Evolutionary conservation across 1,140 invertebrate species (phyloP).

Genomic region (Brachionus koreanus): DNA sequence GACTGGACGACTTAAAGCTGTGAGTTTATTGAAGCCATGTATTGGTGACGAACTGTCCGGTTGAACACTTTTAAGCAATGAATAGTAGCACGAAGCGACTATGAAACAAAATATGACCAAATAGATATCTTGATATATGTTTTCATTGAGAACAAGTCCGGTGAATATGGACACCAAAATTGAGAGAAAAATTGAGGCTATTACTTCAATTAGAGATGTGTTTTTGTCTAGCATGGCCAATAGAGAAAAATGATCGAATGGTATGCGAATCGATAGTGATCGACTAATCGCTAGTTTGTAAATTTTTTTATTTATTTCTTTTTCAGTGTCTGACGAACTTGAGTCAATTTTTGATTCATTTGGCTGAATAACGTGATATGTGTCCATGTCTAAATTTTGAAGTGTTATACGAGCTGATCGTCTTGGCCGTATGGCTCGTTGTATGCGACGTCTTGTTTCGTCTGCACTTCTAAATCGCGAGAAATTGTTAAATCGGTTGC

Average conservation of each 20-base stretch:
- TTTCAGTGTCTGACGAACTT: constrained; percentile 18
- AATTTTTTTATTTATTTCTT: constrained; percentile 67
- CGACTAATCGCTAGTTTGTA: constrained; percentile 77
- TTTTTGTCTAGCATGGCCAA: constrained; percentile 79
- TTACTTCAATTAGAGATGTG: neutral
- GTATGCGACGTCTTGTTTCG: neutral
- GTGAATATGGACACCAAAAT: constrained; percentile 80
- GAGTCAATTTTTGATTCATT: neutral
- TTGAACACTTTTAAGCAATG: constrained; percentile 93
- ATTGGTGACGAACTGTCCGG: constrained; percentile 96
- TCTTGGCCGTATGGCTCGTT: neutral
- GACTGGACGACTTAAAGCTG: constrained; percentile 83
- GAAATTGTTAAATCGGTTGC: neutral
- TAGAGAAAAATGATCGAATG: constrained; percentile 83
- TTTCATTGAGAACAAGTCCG: constrained; percentile 72
- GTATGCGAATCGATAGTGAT: constrained; percentile 64
- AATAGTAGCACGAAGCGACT: constrained; percentile 94
- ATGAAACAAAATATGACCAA: constrained; percentile 93
- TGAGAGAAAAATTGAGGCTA: constrained; percentile 62
- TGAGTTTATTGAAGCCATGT: constrained; percentile 93
- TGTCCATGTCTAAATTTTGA: neutral
- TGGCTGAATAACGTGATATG: constrained; percentile 16
- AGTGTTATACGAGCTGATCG: neutral
- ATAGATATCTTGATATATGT: constrained; percentile 84
- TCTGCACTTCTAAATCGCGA: neutral